phyloP scores from a whole-genome alignment of 2,113 vertebrate genomes.

The Hemibagrus wyckioides region DNA sequence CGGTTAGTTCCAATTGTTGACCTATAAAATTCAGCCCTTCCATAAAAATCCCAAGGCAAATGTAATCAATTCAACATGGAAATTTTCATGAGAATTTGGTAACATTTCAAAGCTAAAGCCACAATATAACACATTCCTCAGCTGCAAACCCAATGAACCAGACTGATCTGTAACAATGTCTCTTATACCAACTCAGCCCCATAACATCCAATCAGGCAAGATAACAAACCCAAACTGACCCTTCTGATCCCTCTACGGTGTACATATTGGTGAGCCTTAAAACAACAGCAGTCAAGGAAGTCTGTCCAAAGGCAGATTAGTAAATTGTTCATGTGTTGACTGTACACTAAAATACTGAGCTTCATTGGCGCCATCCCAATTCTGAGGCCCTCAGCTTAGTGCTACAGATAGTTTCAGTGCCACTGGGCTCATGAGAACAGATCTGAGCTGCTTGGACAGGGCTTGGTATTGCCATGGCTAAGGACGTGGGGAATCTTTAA shows the following conservation, averaged over 20 bases:
- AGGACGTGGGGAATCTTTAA: background rate
- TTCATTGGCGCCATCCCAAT: constrained; percentile 29
- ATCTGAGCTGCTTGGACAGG: constrained; percentile 19
- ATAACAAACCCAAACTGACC: constrained; percentile 53
- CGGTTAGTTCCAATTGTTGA: background rate
- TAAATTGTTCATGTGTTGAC: constrained; percentile 61
- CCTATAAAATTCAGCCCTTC: background rate
- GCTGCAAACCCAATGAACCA: background rate
- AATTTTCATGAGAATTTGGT: background rate
- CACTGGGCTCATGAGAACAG: background rate
- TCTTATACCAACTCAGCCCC: background rate
- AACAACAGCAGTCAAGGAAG: constrained; percentile 60
- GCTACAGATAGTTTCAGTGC: background rate
- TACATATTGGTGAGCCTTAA: constrained; percentile 45
- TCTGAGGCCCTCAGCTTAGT: background rate
- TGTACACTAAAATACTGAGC: constrained; percentile 29
- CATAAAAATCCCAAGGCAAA: background rate
- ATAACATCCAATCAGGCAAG: background rate
- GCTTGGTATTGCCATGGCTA: background rate
- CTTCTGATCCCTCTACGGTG: constrained; percentile 12
- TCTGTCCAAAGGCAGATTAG: constrained; percentile 55
- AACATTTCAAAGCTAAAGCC: background rate
- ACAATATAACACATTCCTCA: constrained; percentile 4
- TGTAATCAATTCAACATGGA: background rate
- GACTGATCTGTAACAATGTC: background rate